A percentile compares a stretch with the other conserved stretches of the same genome.
These are phyloP conservation scores for Platyura marginata DNA, from an alignment of 1,140 invertebrate genomes.

Conservation along the genomic window DNA sequence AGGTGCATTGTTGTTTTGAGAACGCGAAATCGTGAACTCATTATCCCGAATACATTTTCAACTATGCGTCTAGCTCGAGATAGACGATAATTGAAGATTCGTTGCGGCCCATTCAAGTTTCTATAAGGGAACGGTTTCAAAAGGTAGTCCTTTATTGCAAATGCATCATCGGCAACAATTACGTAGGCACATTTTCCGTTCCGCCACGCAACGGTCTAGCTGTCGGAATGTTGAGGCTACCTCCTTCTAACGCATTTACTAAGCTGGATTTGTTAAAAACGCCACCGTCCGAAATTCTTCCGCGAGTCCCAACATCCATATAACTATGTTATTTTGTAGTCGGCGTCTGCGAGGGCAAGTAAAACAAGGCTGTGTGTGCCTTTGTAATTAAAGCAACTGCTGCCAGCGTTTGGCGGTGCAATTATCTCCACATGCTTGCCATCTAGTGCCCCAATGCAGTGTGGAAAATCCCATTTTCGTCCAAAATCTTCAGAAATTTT, in stretches of 20 bases:
- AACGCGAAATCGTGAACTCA: conserved; percentile 22
- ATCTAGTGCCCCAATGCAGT: conserved; percentile 22
- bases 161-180: conserved; percentile 30
- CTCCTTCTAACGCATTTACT: background rate
- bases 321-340: conserved; percentile 25
- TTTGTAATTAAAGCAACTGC: conserved; percentile 22
- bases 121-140: conserved; percentile 25
- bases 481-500: conserved; percentile 12
- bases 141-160: conserved; percentile 21
- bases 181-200: conserved; percentile 14
- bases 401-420: conserved; percentile 14
- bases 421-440: conserved; percentile 22
- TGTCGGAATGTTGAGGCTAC: conserved; percentile 12
- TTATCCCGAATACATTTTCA: conserved; percentile 31
- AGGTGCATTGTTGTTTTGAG: conserved; percentile 18
- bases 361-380: conserved; percentile 16
- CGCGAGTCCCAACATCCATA: conserved; percentile 24
- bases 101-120: conserved; percentile 11
- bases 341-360: conserved; percentile 18
- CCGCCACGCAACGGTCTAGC: conserved; percentile 9
- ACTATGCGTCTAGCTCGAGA: conserved; percentile 19
- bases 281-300: conserved; percentile 24
- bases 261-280: conserved; percentile 14
- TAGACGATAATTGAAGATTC: conserved; percentile 21
- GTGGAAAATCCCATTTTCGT: conserved; percentile 18